Evolutionary conservation across 2,113 vertebrate genomes (phyloP).

Genomic region (Tonatia bakeri): DNA sequence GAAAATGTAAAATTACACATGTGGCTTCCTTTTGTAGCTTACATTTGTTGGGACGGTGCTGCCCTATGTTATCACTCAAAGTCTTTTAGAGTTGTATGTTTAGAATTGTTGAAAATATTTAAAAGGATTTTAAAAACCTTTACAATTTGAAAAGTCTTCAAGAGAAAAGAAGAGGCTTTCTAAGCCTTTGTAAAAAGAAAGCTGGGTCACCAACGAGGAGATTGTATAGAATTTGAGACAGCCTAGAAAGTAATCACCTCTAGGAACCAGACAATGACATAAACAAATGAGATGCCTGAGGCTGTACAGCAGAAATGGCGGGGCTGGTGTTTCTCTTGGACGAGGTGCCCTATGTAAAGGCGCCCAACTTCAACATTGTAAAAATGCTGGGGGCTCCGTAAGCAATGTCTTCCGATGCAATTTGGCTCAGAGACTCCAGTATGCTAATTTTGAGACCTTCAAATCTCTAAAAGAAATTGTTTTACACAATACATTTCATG

Average conservation of each 20-base stretch:
- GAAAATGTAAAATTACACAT: neutral
- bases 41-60: neutral
- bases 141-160: neutral
- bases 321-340: neutral
- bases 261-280: neutral
- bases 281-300: neutral
- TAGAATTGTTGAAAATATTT: neutral
- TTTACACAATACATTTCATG: neutral
- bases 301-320: neutral
- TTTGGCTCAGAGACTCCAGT: neutral
- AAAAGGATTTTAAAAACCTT: neutral
- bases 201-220: neutral
- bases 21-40: neutral
- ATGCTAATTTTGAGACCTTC: neutral
- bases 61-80: neutral
- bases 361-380: neutral
- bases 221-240: neutral
- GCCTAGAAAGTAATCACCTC: neutral
- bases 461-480: neutral
- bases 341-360: neutral
- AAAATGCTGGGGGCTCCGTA: neutral
- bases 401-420: neutral
- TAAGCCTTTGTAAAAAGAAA: neutral
- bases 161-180: neutral
- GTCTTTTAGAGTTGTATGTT: neutral